A percentile compares a stretch with the other conserved stretches of the same genome.
Evolutionary conservation across 1,140 invertebrate species (phyloP).

Genomic region (Megathymus violae): DNA sequence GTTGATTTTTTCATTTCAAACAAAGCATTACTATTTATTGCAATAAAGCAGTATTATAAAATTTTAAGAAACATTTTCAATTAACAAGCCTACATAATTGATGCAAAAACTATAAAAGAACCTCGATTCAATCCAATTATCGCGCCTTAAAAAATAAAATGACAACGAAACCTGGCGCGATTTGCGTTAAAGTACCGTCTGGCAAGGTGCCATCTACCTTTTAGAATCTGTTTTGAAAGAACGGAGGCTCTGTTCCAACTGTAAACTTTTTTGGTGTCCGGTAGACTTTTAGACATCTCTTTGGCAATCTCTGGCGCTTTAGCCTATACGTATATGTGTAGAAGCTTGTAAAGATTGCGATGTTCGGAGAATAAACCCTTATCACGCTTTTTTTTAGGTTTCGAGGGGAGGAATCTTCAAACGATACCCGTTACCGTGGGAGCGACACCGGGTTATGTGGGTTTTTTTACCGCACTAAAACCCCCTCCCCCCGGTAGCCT

Average conservation of each 20-base stretch:
- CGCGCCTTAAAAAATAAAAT: conserved; percentile 28
- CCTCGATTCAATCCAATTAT: conserved; percentile 25
- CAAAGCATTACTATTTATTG: too few species aligned
- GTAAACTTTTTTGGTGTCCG: conserved; percentile 4
- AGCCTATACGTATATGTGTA: background rate
- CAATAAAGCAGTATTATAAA: background rate
- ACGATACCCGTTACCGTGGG: too few species aligned
- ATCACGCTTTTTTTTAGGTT: too few species aligned
- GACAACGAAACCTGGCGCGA: conserved; percentile 22
- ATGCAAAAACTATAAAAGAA: conserved; percentile 14
- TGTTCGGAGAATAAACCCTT: background rate
- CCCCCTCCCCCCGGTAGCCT: too few species aligned
- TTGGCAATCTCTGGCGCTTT: conserved; percentile 22
- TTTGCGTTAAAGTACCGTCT: conserved; percentile 25
- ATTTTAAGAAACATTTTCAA: background rate
- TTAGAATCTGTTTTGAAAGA: conserved; percentile 29
- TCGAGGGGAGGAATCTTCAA: too few species aligned
- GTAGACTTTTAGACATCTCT: conserved; percentile 19
- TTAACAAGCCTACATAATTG: background rate
- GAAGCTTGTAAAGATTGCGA: conserved; percentile 1
- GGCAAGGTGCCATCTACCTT: conserved; percentile 28
- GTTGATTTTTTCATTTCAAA: too few species aligned
- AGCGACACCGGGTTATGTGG: too few species aligned
- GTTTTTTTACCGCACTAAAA: too few species aligned
- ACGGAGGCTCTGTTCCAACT: conserved; percentile 14